Base-by-base conservation (phyloP, 64 coral and sea anemone species). In the Cladopsammia gracilis region DNA sequence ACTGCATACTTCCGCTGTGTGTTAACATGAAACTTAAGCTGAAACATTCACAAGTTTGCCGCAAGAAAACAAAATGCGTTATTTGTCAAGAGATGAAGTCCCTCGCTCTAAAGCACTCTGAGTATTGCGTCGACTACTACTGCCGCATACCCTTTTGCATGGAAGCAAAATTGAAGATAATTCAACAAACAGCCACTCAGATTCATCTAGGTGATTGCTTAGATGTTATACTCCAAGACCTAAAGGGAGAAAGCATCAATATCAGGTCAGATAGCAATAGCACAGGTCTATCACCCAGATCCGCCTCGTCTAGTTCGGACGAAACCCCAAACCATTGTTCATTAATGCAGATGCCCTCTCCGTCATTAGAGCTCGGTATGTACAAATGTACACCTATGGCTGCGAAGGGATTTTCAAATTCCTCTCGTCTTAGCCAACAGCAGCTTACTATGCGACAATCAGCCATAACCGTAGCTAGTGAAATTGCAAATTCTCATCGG, bases 41-140 rank as follows among this genome's bases (percentile, higher is more conserved):
- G 42, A 59, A 46, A 45, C 59, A 82, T 58, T 65, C 78, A 0
- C 78, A 62, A 19, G 58, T 72, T 7, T 72, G 52, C 13, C 23
- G 26, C 59, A 43, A 82, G 26, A 82, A 46, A 47, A 7, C 7
- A 10, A 82, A 22, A 1, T 82, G 78, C 34, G 7, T 0, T 0
- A 45, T 82, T 62, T 82, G 57, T 47, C 57, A 82, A 8, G 59
- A 62, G 78, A 45, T 82, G 78, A 82, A 62, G 34, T 19, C 58
- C 42, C 78, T 82, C 8, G 42, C 78, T 46, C n/a, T 16, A 46
- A 45, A 82, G 14, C 78, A 62, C 19, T 44, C 56, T 5, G 57
- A 64, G 18, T 43, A 7, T 15, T 81, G 78, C 14, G 18, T 62
- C 5, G 78, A 81, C 16, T 10, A 2, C 26, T 16, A 47, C 25